These are phyloP conservation scores for Marasmarcha lunaedactyla DNA, from an alignment of 2,888 invertebrate species.

Conservation along the genomic window DNA sequence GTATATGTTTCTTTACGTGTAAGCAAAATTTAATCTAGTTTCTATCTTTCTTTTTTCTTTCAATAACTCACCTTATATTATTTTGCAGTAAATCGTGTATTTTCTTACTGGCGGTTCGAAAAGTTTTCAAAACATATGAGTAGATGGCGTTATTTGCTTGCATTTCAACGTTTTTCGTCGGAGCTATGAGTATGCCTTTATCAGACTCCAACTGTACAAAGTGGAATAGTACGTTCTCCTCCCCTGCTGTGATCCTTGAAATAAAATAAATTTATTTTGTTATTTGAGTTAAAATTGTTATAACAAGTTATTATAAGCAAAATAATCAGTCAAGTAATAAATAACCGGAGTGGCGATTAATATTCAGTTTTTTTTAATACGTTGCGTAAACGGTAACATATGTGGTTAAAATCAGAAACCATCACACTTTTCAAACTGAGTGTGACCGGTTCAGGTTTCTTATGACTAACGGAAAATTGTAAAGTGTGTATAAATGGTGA, in stretches of 20 bases:
- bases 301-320: conserved; percentile 1
- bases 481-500: too few species aligned
- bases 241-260: conserved; percentile 75
- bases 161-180: conserved; percentile 48
- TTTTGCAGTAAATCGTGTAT: conserved; percentile 82
- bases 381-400: too few species aligned
- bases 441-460: too few species aligned
- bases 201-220: conserved; percentile 79
- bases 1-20: too few species aligned
- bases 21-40: too few species aligned
- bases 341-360: too few species aligned
- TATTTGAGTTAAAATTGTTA: neutral
- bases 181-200: conserved; percentile 79
- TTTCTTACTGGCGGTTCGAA: conserved; percentile 76
- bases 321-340: too few species aligned
- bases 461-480: too few species aligned
- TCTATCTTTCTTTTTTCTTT: too few species aligned
- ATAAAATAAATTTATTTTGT: conserved; percentile 3
- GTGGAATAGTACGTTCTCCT: conserved; percentile 80
- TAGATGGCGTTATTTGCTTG: conserved; percentile 52
- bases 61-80: conserved; percentile 60
- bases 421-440: too few species aligned
- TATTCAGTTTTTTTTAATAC: too few species aligned
- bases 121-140: conserved; percentile 75
- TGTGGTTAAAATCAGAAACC: too few species aligned